Percentiles rank a stretch among this genome's conserved stretches.
phyloP scores from a whole-genome alignment of 2,113 vertebrate genomes.

The Gobius niger region DNA sequence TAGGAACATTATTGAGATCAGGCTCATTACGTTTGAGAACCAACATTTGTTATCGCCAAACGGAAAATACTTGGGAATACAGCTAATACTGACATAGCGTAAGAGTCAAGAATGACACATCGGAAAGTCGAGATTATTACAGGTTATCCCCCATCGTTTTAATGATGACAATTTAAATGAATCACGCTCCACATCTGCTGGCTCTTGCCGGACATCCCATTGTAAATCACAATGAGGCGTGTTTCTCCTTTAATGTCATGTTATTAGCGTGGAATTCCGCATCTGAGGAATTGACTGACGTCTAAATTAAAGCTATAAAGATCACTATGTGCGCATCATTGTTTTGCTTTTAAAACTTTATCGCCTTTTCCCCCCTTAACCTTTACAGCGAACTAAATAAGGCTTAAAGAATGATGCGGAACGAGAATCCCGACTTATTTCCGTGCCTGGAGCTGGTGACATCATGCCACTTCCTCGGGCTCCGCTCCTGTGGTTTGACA shows the following conservation, averaged over 20 bases:
- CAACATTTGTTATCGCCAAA: constrained; percentile 6
- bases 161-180: neutral
- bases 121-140: neutral
- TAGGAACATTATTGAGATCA: no score
- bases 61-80: neutral
- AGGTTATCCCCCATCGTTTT: constrained; percentile 1
- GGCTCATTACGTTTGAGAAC: neutral
- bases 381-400: constrained; percentile 41
- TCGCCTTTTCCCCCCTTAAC: neutral
- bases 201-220: constrained; percentile 12
- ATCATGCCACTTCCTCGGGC: constrained; percentile 57
- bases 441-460: constrained; percentile 60
- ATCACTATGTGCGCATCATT: no score
- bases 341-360: neutral
- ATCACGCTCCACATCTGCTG: constrained; percentile 27
- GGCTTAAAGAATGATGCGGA: constrained; percentile 19
- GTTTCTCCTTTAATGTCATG: neutral
- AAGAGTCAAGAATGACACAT: neutral
- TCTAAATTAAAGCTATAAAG: neutral
- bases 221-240: neutral
- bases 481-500: constrained; percentile 47
- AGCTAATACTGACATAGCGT: constrained; percentile 5
- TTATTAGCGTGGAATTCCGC: neutral
- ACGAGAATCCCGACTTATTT: constrained; percentile 43
- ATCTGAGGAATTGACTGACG: neutral